phyloP scores from a whole-genome alignment of 1,140 invertebrate genomes.

The Harpegnathos saltator region DNA sequence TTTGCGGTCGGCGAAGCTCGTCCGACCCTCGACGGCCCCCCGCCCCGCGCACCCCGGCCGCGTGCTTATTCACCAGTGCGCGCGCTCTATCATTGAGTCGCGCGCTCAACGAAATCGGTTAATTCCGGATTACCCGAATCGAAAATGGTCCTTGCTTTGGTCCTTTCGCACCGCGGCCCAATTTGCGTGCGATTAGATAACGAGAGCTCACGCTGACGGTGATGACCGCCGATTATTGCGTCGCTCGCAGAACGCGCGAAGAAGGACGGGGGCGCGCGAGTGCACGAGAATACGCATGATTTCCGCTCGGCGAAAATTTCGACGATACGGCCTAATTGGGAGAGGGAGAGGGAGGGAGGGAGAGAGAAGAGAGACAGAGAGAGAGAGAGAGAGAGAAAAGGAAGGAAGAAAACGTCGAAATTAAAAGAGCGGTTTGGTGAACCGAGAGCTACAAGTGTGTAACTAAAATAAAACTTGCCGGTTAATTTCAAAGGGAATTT shows the following conservation, averaged over 20 bases:
- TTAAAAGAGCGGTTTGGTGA: slow-evolving; percentile 15
- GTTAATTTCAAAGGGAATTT: slow-evolving; percentile 48
- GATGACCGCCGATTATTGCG: slow-evolving; percentile 43
- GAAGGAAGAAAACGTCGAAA: no score
- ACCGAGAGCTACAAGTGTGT: slow-evolving; percentile 29
- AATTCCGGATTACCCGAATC: slow-evolving; percentile 65
- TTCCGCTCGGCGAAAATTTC: background rate
- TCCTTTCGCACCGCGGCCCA: slow-evolving; percentile 61
- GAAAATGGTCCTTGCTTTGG: slow-evolving; percentile 70
- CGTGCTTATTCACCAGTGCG: slow-evolving; percentile 7
- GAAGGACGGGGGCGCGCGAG: background rate
- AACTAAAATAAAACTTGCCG: slow-evolving; percentile 37
- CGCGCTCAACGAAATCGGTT: slow-evolving; percentile 41
- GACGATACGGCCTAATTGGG: slow-evolving; percentile 27
- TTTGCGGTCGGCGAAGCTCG: slow-evolving; percentile 65
- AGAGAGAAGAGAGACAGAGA: background rate
- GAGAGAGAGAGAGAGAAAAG: no score
- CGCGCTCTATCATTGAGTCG: slow-evolving; percentile 59
- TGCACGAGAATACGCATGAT: background rate
- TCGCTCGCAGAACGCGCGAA: background rate
- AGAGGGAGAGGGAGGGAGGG: background rate
- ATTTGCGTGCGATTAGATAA: slow-evolving; percentile 64
- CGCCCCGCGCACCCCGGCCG: background rate
- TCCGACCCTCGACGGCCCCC: background rate
- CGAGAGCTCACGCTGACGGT: slow-evolving; percentile 27